Base-by-base conservation (phyloP, 2,888 invertebrate species). In the Xanthorhoe spadicearia region DNA sequence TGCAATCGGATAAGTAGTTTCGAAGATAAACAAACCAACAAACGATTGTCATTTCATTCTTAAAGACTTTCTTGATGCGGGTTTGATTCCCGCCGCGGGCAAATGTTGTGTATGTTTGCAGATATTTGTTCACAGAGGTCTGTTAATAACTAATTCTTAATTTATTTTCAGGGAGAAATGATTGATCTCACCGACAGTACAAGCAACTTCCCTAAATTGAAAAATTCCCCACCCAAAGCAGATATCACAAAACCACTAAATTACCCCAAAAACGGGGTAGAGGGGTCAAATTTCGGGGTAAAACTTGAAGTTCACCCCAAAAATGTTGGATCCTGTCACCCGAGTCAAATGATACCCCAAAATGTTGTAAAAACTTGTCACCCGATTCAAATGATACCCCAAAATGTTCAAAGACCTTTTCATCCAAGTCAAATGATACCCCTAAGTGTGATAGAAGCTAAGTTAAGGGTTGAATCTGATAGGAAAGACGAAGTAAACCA, bases 161-260 rank as follows among this genome's bases (percentile, higher is more conserved):
- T 46, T 48, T 48, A 15, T 28, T 64, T 56, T 18, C 35, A 64
- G 63, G 63, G 52, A n/a, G 57, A 64, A 19, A 32, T 32, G 35
- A 35, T 57, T 18, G 15, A 64, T 13, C 23, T 58, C 0, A 35
- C 17, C 19, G 53, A 57, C 15, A 53, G n/a, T 28, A 56, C 51
- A 3, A 46, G 51, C n/a, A 38, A 38, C 2, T 17, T 55, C 6
- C 50, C 38, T 1, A 19, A 1, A 17, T 7, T 18, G 8, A 56
- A 18, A 9, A 51, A 46, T 10, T 51, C 62, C 9, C 56, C 56
- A 15, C 62, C 28, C 3, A 18, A 0, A 54, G 35, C 23, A 4
- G n/a, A 28, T 46, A 8, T 19, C 46, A n/a, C 17, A 46, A 48
- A 48, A 32, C 8, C 17, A 13, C 48, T 8, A 17, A 1, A 46